These are phyloP conservation scores for Rana temporaria DNA, from an alignment of 2,113 vertebrate genomes.

Conservation along the genomic window DNA sequence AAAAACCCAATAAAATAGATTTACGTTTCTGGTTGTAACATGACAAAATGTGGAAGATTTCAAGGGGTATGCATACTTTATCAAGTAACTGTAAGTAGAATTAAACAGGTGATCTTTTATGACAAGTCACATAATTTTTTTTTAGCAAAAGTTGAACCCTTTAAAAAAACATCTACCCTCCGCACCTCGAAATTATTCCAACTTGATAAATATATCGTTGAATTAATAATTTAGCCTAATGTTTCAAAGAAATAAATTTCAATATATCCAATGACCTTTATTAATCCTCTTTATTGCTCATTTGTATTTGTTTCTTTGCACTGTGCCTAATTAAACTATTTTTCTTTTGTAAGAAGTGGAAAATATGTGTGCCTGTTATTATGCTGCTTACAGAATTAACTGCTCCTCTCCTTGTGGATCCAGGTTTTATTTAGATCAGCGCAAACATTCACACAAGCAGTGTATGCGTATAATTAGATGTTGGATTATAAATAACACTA, in stretches of 20 bases:
- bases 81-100: too few species aligned
- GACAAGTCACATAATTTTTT: too few species aligned
- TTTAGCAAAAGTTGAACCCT: conserved; percentile 21
- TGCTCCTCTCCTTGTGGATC: neutral
- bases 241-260: conserved; percentile 50
- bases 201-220: conserved; percentile 40
- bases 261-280: conserved; percentile 44
- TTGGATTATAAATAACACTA: neutral
- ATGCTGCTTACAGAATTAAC: conserved; percentile 18
- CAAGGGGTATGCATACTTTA: too few species aligned
- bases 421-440: conserved; percentile 12
- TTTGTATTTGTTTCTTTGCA: conserved; percentile 46
- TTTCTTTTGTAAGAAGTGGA: conserved; percentile 23
- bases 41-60: too few species aligned
- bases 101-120: too few species aligned
- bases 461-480: conserved; percentile 18
- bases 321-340: conserved; percentile 48
- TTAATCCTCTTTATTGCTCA: conserved; percentile 45
- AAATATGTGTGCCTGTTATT: neutral
- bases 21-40: too few species aligned
- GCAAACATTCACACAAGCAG: neutral
- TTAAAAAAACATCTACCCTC: conserved; percentile 22
- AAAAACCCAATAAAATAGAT: too few species aligned
- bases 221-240: conserved; percentile 53
- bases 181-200: conserved; percentile 35